Evolutionary conservation across 1,140 invertebrate species (phyloP).

Genomic region (Muscidifurax raptorellus): DNA sequence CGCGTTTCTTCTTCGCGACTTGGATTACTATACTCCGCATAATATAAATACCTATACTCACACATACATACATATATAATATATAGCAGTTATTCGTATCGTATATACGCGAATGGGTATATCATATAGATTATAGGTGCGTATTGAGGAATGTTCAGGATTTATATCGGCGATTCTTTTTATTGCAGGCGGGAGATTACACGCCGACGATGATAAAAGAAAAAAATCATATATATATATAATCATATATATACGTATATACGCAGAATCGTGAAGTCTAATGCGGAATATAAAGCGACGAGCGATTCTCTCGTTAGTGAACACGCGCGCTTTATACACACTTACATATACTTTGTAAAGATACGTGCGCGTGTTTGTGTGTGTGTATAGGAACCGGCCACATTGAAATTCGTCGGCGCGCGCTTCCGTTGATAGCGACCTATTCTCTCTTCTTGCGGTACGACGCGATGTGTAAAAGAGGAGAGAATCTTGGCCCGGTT

Average conservation of each 20-base stretch:
- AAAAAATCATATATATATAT: no score
- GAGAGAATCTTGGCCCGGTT: no score
- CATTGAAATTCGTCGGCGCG: neutral
- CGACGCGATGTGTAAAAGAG: no score
- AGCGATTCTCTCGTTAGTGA: neutral
- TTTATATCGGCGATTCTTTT: neutral
- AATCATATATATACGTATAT: neutral
- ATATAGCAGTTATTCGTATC: neutral
- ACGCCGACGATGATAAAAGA: no score
- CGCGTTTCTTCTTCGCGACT: neutral
- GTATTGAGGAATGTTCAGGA: neutral
- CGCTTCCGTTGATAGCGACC: neutral
- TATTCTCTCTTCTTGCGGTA: no score
- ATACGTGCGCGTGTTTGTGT: neutral
- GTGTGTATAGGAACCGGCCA: neutral
- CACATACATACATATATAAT: neutral
- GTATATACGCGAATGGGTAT: no score
- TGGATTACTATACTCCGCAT: neutral
- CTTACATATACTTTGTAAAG: neutral
- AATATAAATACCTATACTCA: neutral
- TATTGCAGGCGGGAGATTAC: neutral
- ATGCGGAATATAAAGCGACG: neutral
- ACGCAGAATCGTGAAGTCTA: neutral
- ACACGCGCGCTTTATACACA: neutral
- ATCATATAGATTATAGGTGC: neutral